These are phyloP conservation scores for Drosophila lutescens DNA, from an alignment of 2,888 invertebrate species.

Conservation along the genomic window DNA sequence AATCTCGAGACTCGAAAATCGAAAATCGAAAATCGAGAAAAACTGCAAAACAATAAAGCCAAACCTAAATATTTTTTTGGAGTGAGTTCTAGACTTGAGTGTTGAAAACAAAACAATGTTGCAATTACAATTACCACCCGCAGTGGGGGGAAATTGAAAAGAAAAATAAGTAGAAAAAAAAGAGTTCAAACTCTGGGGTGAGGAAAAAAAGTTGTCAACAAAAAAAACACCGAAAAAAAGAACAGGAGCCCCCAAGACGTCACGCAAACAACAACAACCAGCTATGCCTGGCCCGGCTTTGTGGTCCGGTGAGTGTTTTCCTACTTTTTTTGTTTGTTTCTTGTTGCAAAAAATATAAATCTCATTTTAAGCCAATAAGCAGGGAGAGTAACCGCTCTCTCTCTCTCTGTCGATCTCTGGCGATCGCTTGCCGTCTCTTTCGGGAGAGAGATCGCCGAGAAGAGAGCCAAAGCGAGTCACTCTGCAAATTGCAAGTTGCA, in stretches of 20 bases:
- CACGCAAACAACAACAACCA: slow-evolving; percentile 56
- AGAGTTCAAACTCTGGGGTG: not conserved
- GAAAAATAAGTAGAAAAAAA: not conserved
- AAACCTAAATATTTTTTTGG: slow-evolving; percentile 14
- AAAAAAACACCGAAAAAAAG: not conserved
- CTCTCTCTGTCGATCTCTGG: not conserved
- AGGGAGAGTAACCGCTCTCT: slow-evolving; percentile 2
- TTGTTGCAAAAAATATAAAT: not conserved
- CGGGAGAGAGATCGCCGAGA: not conserved
- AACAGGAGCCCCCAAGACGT: slow-evolving; percentile 33
- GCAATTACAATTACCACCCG: not conserved
- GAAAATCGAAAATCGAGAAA: not conserved
- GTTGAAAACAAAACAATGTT: not conserved
- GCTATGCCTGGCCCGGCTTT: slow-evolving; percentile 85
- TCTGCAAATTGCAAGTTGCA: slow-evolving; percentile 49
- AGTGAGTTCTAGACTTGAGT: slow-evolving; percentile 19
- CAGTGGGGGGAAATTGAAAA: not conserved
- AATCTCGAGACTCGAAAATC: no score
- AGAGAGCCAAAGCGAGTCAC: slow-evolving; percentile 5
- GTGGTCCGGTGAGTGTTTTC: slow-evolving; percentile 84
- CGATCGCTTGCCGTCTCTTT: slow-evolving; percentile 13
- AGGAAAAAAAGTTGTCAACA: slow-evolving; percentile 3
- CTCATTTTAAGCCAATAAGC: not conserved
- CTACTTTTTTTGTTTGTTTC: not conserved
- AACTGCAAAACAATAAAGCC: not conserved